Base-by-base conservation (phyloP, 2,888 invertebrate species). In the Rhamphomyia laevipes region DNA sequence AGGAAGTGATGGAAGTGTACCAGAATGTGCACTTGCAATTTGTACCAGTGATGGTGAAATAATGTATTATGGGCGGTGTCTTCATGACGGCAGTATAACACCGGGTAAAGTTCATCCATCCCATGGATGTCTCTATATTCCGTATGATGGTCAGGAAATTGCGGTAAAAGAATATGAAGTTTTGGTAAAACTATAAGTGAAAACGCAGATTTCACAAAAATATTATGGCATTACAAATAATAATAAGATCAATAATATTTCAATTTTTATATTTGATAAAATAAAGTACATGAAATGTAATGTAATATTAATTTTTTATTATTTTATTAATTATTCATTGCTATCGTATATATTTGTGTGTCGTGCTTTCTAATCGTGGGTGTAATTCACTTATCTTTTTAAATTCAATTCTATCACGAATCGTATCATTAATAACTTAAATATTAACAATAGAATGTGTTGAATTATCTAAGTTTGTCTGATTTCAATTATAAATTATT, bases 31-130 rank as follows among this genome's bases (percentile, higher is more conserved):
- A 35, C 7, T 35, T 2, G 35, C 21, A 4, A 21, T 21, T 21
- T 3, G 74, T 52, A 81, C 80, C 0, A 65, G 71, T 43, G 77
- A 78, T 53, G 84, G 83, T 11, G 84, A 84, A 67, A 73, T 75
- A 31, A 70, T 85, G 35, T 85, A 77, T 71, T 76, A 77, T 53
- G 85, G 84, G 10, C 77, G 85, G 52, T 80, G 80, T 47, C 73
- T 75, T 33, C 77, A 80, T 55, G 77, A 80, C 55, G 84, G 82
- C 12, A 76, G 80, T 58, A 74, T 80, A 52, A 82, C 82, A 12
- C 73, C 83, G 51, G 84, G 84, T 62, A 84, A 84, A 75, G 80
- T 84, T 16, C 75, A 75, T 52, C 71, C 72, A 2, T 72, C 71
- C 10, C 74, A 75, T 49, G 67, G 72, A 16, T 70, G 68, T 48